Percentiles rank a stretch among this genome's conserved stretches.
These are phyloP conservation scores for Seira sanloemensis DNA, from an alignment of 2,888 invertebrate species.

Conservation along the genomic window DNA sequence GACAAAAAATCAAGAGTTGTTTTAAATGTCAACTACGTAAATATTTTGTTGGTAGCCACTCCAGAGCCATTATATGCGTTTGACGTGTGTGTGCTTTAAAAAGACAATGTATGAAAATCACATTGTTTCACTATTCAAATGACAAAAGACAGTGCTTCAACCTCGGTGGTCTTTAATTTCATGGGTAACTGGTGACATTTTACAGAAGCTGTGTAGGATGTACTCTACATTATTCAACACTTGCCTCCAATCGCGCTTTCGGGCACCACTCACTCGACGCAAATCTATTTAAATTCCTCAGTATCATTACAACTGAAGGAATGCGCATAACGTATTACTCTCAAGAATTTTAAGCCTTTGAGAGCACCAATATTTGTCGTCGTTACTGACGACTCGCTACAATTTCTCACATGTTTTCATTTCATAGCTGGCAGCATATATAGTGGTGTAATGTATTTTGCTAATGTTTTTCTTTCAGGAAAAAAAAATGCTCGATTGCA, in stretches of 20 bases:
- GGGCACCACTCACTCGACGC: slow-evolving; percentile 35
- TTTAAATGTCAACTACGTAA: too few relatives aligned
- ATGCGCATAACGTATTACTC: slow-evolving; percentile 25
- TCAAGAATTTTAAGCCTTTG: slow-evolving; percentile 6
- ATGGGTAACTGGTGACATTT: slow-evolving; percentile 39
- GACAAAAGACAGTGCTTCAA: neutral
- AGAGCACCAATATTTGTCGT: neutral
- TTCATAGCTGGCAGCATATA: too few relatives aligned
- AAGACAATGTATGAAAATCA: too few relatives aligned
- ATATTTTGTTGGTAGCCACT: too few relatives aligned
- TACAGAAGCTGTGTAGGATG: slow-evolving; percentile 36
- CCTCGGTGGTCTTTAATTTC: slow-evolving; percentile 34
- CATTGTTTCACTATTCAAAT: neutral
- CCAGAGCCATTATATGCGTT: too few relatives aligned
- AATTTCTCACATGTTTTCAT: neutral
- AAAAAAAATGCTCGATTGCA: too few relatives aligned
- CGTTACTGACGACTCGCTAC: neutral
- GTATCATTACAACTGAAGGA: slow-evolving; percentile 30
- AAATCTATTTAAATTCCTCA: slow-evolving; percentile 56
- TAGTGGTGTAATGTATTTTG: too few relatives aligned
- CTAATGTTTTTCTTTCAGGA: neutral
- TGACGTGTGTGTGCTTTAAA: too few relatives aligned
- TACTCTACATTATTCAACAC: too few relatives aligned
- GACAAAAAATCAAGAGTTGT: too few relatives aligned
- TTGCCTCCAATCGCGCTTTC: slow-evolving; percentile 7